These are phyloP conservation scores for Talpa occidentalis DNA, from an alignment of 2,113 vertebrate species.

Conservation along the genomic window DNA sequence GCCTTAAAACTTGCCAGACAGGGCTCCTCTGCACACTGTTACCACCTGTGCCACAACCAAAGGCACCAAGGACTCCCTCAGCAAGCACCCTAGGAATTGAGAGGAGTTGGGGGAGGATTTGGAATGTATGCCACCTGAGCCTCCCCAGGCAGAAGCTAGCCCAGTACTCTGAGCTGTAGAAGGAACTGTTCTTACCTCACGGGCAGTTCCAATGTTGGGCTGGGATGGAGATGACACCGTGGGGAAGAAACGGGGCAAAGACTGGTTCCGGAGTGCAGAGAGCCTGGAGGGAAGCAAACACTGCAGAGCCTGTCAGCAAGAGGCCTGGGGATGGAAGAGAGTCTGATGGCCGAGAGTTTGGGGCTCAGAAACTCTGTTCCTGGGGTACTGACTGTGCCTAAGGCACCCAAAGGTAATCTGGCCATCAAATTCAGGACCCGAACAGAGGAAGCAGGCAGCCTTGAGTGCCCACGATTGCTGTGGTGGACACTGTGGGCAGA, in stretches of 20 bases:
- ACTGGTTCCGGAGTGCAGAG: not conserved
- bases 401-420: not conserved
- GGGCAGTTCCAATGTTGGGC: not conserved
- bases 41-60: not conserved
- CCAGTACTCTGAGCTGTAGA: not conserved
- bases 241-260: not conserved
- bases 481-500: not conserved
- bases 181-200: no score
- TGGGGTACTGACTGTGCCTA: not conserved
- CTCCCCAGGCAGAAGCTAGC: not conserved
- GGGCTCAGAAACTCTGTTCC: not conserved
- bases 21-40: not conserved
- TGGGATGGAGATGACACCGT: not conserved
- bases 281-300: not conserved
- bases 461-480: not conserved
- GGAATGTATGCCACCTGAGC: not conserved
- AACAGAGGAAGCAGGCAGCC: not conserved
- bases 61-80: not conserved
- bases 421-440: not conserved
- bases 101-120: not conserved
- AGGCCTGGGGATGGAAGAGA: not conserved
- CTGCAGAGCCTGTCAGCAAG: not conserved
- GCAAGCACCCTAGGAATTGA: not conserved
- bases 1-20: not conserved
- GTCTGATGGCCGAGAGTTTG: not conserved